Evolutionary conservation across 1,140 invertebrate genomes (phyloP), one percentile per base, ranked within the genome.

Genomic region (Hylyphantes graminicola): DNA sequence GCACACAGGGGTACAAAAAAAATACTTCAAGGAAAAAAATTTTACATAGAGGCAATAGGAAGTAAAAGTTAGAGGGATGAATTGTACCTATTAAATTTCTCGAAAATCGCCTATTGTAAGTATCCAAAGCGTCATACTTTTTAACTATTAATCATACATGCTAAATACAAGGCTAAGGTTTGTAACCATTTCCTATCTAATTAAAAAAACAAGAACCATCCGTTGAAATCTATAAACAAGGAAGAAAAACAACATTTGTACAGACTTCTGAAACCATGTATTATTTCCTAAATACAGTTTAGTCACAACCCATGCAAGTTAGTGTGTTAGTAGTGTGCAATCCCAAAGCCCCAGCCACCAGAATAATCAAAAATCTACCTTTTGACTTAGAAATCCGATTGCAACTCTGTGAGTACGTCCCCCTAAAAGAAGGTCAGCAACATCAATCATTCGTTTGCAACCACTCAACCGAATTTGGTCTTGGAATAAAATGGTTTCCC

Each of bases 341-440:
- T 21, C 68, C 80, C 80, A 74, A 64, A 55, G 57, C 73, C n/a
- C n/a, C 73, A 55, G 50, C 55, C 19, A 15, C 55, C 19, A 65
- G 48, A 78, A 67, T 35, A 67, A 55, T 51, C 65, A 59, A 15
- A 59, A 68, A 76, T n/a, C 7, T n/a, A 48, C 54, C 72, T 65
- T 75, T 63, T 76, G n/a, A 67, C 64, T 84, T 77, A 84, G 74
- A 84, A 84, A 76, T 84, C 81, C 61, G 81, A 84, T 70, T 84
- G 81, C 35, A 84, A 77, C 35, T 84, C 81, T 76, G 81, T 84
- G 21, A 76, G 81, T 19, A 84, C 76, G 73, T 84, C 81, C 51
- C 81, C 81, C 81, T 84, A 76, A 70, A 84, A 76, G 51, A 65
- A 74, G 11, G 7, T 63, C 54, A 57, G 53, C 35, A 19, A 35